phyloP scores from a whole-genome alignment of 1,140 invertebrate species.

The Drosophila arawakana region DNA sequence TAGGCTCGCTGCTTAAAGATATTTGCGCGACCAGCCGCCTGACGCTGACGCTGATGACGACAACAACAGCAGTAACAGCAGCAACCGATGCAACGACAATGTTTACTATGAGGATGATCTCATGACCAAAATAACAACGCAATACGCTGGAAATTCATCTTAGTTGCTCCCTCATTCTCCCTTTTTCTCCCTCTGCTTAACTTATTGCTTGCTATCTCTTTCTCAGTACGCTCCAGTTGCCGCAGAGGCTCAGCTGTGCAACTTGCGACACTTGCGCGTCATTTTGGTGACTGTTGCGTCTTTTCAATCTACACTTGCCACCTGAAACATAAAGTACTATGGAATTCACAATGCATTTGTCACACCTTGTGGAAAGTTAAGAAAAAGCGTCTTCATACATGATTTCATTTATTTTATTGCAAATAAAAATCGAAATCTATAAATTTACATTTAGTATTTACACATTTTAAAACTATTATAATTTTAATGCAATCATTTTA shows the following conservation, averaged over 20 bases:
- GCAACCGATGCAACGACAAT: conserved; percentile 7
- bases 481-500: too few species aligned
- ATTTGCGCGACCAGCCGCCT: conserved; percentile 35
- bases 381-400: neutral
- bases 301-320: conserved; percentile 9
- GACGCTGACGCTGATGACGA: conserved; percentile 37
- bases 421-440: neutral
- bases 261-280: conserved; percentile 70
- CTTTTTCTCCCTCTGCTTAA: neutral
- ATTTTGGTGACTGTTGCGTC: conserved; percentile 61
- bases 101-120: conserved; percentile 49
- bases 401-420: neutral
- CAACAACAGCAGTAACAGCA: conserved; percentile 11
- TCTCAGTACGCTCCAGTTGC: conserved; percentile 24
- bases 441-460: too few species aligned
- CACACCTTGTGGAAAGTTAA: neutral
- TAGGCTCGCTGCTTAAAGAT: conserved; percentile 29
- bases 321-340: neutral
- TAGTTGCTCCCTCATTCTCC: conserved; percentile 32
- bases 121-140: conserved; percentile 78
- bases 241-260: conserved; percentile 41
- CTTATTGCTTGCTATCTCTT: neutral
- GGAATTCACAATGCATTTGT: neutral
- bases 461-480: too few species aligned
- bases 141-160: conserved; percentile 79